Evolutionary conservation across 2,113 vertebrate genomes (phyloP).

Genomic region (Cryptotis parvus): DNA sequence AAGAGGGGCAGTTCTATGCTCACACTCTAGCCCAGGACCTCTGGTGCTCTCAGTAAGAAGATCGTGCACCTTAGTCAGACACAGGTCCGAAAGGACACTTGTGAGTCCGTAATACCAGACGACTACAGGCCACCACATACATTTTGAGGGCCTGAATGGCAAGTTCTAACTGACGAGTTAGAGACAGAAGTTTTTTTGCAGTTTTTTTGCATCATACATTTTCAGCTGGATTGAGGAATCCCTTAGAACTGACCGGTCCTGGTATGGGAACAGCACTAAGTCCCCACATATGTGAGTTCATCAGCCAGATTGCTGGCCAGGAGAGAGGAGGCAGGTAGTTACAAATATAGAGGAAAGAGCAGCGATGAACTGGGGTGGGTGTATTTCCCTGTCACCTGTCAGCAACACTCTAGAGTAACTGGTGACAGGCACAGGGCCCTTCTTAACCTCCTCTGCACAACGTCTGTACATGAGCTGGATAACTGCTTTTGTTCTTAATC

Average conservation of each 20-base stretch:
- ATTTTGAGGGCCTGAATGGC: neutral
- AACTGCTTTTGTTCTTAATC: slow-evolving; percentile 48
- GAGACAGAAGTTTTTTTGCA: too few relatives aligned
- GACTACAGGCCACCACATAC: rapidly evolving
- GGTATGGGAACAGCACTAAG: neutral
- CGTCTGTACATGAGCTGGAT: slow-evolving; percentile 49
- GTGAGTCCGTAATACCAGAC: neutral
- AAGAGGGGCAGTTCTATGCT: neutral
- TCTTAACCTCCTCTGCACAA: slow-evolving; percentile 40
- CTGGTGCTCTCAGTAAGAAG: too few relatives aligned
- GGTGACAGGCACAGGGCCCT: neutral
- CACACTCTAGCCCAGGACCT: too few relatives aligned
- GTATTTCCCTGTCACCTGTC: too few relatives aligned
- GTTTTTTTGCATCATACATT: neutral
- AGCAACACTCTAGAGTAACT: slow-evolving; percentile 53
- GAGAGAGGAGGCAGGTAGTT: neutral
- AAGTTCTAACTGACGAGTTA: neutral
- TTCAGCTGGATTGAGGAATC: neutral
- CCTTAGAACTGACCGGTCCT: neutral
- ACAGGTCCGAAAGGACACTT: neutral
- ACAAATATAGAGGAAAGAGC: too few relatives aligned
- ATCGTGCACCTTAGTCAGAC: too few relatives aligned
- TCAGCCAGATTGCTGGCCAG: neutral
- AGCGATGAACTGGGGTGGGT: too few relatives aligned
- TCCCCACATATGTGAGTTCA: neutral